Percentiles rank a stretch among this genome's conserved stretches.
These are phyloP conservation scores for Oedothorax gibbosus DNA, from an alignment of 1,140 invertebrate genomes.

Conservation along the genomic window DNA sequence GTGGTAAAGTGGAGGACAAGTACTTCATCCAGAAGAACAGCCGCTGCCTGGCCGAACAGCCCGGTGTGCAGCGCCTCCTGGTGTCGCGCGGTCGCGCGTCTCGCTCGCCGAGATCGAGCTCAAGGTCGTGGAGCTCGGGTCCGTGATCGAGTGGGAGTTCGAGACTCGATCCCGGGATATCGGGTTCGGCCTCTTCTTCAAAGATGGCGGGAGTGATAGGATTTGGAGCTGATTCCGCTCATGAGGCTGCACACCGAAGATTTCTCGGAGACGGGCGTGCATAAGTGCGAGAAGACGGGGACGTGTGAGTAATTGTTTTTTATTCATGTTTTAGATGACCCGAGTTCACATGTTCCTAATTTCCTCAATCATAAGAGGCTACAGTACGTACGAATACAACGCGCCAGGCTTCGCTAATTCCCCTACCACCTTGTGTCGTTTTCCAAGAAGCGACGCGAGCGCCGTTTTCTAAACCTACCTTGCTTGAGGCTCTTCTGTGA, in stretches of 20 bases:
- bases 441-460: no score
- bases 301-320: slow-evolving; percentile 32
- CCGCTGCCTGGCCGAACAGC: not conserved
- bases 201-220: slow-evolving; percentile 19
- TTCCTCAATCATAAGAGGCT: no score
- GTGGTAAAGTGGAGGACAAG: slow-evolving; percentile 9
- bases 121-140: slow-evolving; percentile 6
- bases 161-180: slow-evolving; percentile 33
- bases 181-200: slow-evolving; percentile 37
- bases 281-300: slow-evolving; percentile 36
- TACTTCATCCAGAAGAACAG: slow-evolving; percentile 24
- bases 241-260: not conserved
- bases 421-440: no score
- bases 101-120: slow-evolving; percentile 15
- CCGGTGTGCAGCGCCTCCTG: slow-evolving; percentile 6
- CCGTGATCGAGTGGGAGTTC: slow-evolving; percentile 38
- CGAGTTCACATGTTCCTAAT: no score
- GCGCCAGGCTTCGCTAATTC: no score
- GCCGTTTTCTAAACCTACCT: no score
- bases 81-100: slow-evolving; percentile 1
- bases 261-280: slow-evolving; percentile 32
- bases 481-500: no score
- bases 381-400: no score
- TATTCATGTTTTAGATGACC: no score
- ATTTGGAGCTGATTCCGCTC: slow-evolving; percentile 21